Conservation (phyloP, 2,113 vertebrate species). For the Rhineura floridana region DNA sequence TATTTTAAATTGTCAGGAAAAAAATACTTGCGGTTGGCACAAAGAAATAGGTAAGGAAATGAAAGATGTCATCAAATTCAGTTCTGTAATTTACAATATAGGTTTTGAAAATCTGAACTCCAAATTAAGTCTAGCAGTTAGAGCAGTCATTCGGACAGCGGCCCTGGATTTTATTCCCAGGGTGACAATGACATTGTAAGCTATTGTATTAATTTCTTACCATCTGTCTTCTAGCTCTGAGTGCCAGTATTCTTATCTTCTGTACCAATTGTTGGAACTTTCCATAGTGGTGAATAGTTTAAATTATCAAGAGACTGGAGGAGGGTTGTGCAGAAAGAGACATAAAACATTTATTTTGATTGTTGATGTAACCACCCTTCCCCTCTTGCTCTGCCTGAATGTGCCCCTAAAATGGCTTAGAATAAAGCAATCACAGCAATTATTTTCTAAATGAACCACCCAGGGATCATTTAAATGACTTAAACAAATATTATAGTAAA, state of each 20-base stretch:
- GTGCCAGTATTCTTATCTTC: background rate
- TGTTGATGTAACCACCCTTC: background rate
- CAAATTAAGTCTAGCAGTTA: background rate
- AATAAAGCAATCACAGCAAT: background rate
- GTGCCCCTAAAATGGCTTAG: no score
- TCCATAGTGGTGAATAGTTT: background rate
- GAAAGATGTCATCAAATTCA: background rate
- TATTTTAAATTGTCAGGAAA: background rate
- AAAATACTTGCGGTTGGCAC: background rate
- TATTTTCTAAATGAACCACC: background rate
- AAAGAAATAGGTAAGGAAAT: background rate
- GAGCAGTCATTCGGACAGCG: background rate
- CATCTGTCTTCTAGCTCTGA: slow-evolving; percentile 2
- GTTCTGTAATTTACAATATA: background rate
- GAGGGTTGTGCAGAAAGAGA: background rate
- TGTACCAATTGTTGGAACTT: background rate
- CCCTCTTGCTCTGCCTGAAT: background rate
- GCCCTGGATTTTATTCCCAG: slow-evolving; percentile 5
- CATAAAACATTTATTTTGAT: background rate
- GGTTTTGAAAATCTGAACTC: background rate
- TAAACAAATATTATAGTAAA: background rate
- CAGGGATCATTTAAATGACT: background rate
- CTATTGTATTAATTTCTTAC: background rate
- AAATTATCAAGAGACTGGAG: background rate
- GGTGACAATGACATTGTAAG: background rate